These are phyloP conservation scores for Microctonus hyperodae DNA, from an alignment of 2,888 invertebrate species.

Conservation along the genomic window DNA sequence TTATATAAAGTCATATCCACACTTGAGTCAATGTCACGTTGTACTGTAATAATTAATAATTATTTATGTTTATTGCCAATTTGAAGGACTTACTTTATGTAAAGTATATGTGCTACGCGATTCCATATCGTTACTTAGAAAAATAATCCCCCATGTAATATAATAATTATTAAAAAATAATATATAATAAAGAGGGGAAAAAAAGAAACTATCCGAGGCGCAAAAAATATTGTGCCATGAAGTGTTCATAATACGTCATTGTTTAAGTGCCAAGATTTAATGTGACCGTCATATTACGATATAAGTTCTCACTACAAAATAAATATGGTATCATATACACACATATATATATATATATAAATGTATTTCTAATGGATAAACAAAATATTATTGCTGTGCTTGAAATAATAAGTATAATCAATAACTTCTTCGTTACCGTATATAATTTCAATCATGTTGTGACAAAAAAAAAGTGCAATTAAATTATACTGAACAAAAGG, in stretches of 20 bases:
- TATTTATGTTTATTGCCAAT: neutral
- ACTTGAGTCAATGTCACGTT: slow-evolving; percentile 1
- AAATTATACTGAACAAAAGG: slow-evolving; percentile 35
- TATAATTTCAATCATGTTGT: slow-evolving; percentile 36
- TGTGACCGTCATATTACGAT: neutral
- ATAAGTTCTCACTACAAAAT: neutral
- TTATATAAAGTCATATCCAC: slow-evolving; percentile 9
- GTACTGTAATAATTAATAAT: slow-evolving; percentile 2
- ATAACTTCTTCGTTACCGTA: slow-evolving; percentile 1
- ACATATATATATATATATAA: neutral
- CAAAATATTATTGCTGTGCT: neutral
- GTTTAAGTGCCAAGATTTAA: slow-evolving; percentile 19
- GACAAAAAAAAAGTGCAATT: slow-evolving; percentile 48
- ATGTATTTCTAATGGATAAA: neutral
- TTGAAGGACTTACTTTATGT: neutral
- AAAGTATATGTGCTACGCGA: slow-evolving; percentile 9
- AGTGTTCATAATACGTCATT: slow-evolving; percentile 10
- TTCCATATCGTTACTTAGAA: slow-evolving; percentile 17
- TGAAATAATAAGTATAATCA: slow-evolving; percentile 8
- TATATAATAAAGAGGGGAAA: no score
- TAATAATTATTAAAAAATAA: neutral
- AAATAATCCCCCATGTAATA: slow-evolving; percentile 8
- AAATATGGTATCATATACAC: neutral
- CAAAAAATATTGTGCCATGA: slow-evolving; percentile 6
- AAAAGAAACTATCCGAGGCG: slow-evolving; percentile 1